Base-by-base conservation (phyloP, 2,888 invertebrate genomes). In the Orthosia gracilis region DNA sequence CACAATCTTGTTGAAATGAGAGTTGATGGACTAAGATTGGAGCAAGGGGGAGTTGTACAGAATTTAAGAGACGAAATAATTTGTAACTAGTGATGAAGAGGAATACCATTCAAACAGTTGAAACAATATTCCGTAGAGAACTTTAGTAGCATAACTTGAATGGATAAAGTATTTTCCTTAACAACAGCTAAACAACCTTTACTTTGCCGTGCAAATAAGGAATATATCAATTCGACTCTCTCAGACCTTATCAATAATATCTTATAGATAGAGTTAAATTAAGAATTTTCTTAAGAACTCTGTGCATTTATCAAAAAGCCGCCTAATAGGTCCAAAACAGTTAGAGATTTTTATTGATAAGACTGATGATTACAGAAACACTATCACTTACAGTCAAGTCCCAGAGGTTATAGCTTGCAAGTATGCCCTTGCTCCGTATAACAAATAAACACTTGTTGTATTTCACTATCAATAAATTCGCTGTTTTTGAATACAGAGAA, bases 381-480 rank as follows among this genome's bases (percentile, higher is more conserved):
- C 12, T 55, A 12, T 58, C 12, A 79, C 76, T 81, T 66, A 76
- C 78, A 4, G 21, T 49, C 9, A 52, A 57, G 21, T 61, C 11
- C 1, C 13, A 45, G 23, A 23, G 5, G 23, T 47, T 31, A 21
- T 13, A 18, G n/a, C 26, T 61, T 5, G 12, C 45, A 11, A 68
- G 15, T 31, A 9, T 50, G 17, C 15, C 54, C 77, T 49, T 50
- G 21, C 49, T 58, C n/a, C 4, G 21, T 21, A 54, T 26, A 18
- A 59, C 21, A 50, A 69, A 66, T 45, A 82, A 52, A 50, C 59
- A 82, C 61, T 45, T 18, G 64, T 68, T 67, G 45, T 73, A 70
- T 52, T 47, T n/a, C 84, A 75, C 61, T 71, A 83, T 80, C 70
- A 67, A 59, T 69, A 49, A 67, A 45, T 64, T 18, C 62, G 21